These are phyloP conservation scores for Nipponia nippon DNA, from an alignment of 2,113 vertebrate genomes.

Conservation along the genomic window DNA sequence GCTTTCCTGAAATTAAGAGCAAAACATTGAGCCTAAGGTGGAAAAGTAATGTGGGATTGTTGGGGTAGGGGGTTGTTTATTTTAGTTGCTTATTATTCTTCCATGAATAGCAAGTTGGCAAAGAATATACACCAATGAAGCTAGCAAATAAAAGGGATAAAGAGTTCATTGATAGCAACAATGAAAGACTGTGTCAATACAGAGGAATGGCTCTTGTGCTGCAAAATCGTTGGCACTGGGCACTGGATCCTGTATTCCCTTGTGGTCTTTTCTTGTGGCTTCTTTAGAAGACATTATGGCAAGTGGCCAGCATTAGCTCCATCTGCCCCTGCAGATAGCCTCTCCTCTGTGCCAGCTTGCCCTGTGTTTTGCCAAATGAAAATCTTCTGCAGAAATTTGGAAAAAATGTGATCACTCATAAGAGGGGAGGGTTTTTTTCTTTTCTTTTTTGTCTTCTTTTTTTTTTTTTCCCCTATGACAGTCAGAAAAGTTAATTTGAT, in stretches of 20 bases:
- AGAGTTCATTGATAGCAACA: constrained; percentile 59
- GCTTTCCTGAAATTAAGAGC: background rate
- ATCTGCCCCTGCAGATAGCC: background rate
- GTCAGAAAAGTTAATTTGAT: background rate
- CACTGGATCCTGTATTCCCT: background rate
- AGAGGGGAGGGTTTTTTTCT: background rate
- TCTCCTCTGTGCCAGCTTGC: background rate
- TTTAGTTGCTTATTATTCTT: constrained; percentile 20
- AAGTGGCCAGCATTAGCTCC: constrained; percentile 4
- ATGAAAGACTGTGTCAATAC: constrained; percentile 6
- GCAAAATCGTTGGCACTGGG: background rate
- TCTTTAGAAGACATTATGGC: constrained; percentile 32
- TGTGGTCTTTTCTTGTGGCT: constrained; percentile 12
- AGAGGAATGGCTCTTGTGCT: constrained; percentile 37
- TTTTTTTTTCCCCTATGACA: background rate
- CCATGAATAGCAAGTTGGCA: constrained; percentile 7
- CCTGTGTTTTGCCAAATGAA: background rate
- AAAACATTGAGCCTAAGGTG: background rate
- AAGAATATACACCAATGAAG: background rate
- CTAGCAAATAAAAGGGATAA: constrained; percentile 29
- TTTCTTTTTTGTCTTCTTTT: too few relatives aligned
- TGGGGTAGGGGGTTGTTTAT: background rate
- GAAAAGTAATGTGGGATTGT: background rate
- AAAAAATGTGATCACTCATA: background rate
- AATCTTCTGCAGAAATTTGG: background rate